A percentile compares a stretch with the other conserved stretches of the same genome.
Conservation (phyloP, 2,113 vertebrate species). For the Ptilorrhoa leucosticta region DNA sequence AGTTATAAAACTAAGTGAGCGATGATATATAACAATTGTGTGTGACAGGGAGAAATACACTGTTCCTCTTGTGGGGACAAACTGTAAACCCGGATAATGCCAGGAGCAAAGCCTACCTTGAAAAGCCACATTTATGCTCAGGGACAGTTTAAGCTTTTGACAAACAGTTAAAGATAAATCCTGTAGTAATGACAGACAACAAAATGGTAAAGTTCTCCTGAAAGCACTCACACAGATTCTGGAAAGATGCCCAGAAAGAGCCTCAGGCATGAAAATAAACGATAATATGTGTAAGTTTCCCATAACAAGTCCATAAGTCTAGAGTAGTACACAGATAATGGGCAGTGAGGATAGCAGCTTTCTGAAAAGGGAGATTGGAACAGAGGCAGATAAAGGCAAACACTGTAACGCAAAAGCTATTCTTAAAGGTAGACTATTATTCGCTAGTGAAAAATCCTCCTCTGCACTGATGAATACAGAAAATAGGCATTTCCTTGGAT, state of each 20-base stretch:
- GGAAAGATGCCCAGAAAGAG: slow-evolving; percentile 25
- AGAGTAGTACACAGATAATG: neutral
- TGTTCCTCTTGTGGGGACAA: neutral
- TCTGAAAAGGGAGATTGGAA: neutral
- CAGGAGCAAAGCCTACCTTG: neutral
- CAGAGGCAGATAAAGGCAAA: neutral
- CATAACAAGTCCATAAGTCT: neutral
- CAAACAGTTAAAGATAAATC: slow-evolving; percentile 29
- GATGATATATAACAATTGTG: neutral
- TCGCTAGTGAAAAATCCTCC: neutral
- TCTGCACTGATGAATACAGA: neutral
- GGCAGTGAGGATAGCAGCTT: neutral
- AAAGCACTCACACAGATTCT: neutral
- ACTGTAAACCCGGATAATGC: neutral
- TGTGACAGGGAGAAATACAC: neutral
- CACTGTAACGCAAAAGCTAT: neutral
- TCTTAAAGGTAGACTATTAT: neutral
- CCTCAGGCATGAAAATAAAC: neutral
- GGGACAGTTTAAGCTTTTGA: slow-evolving; percentile 10
- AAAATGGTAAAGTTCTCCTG: slow-evolving; percentile 7
- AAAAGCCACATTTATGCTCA: neutral
- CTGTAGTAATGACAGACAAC: slow-evolving; percentile 16
- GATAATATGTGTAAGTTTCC: neutral
- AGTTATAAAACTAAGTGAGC: slow-evolving; percentile 8
- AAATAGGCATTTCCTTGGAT: neutral